Evolutionary conservation across 2,797 vertebrate genomes (phyloP).

Genomic region (Taenioides sp.): DNA sequence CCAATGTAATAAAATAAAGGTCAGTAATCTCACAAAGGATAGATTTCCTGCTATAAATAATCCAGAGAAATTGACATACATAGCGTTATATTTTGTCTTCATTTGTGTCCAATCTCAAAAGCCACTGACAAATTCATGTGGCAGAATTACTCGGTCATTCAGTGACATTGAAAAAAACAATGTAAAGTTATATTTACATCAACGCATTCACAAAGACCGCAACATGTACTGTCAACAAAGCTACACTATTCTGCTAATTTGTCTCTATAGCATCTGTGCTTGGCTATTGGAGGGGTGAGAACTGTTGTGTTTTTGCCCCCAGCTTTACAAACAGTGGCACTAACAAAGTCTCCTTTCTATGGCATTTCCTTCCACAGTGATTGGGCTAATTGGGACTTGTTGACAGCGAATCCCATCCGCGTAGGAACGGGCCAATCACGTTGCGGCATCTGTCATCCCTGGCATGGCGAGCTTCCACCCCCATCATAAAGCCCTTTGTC

Average conservation of each 20-base stretch:
- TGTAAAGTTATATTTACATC: constrained; percentile 78
- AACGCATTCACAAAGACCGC: constrained; percentile 69
- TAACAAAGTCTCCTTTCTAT: constrained; percentile 84
- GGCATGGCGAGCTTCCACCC: constrained; percentile 75
- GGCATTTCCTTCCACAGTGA: constrained; percentile 84
- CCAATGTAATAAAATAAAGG: neutral
- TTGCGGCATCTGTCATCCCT: constrained; percentile 81
- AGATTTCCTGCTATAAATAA: constrained; percentile 16
- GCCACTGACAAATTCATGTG: constrained; percentile 78
- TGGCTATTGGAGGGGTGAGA: constrained; percentile 41
- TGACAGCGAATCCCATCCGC: constrained; percentile 85
- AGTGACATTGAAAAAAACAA: constrained; percentile 71
- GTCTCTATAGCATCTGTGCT: constrained; percentile 50
- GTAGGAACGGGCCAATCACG: constrained; percentile 82
- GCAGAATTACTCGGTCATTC: constrained; percentile 67
- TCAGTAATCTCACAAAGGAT: neutral
- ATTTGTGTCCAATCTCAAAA: constrained; percentile 50
- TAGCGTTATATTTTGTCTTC: constrained; percentile 27
- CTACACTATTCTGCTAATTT: constrained; percentile 57
- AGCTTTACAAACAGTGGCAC: constrained; percentile 79
- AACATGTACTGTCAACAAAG: constrained; percentile 68
- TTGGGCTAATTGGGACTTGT: constrained; percentile 85
- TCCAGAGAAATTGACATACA: constrained; percentile 37
- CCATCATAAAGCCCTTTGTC: constrained; percentile 79
- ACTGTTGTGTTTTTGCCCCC: constrained; percentile 81